Evolutionary conservation across 2,888 invertebrate genomes (phyloP), one percentile per base, ranked within the genome.

Genomic region (Zeuzera pyrina): DNA sequence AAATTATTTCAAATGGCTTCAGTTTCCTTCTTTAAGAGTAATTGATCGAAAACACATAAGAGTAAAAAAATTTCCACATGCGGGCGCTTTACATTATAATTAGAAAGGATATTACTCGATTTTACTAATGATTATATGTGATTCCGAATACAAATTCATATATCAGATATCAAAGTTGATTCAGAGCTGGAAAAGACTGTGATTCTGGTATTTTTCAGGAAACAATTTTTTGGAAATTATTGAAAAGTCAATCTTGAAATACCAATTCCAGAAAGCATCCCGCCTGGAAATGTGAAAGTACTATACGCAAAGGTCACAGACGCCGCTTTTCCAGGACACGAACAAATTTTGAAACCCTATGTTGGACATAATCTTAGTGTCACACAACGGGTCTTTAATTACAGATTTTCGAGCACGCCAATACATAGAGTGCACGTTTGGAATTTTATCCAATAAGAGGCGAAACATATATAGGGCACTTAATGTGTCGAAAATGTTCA

Each of bases 171-270:
- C 11, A 28, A 28, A 27, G 34, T 28, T n/a, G n/a, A n/a, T n/a
- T n/a, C n/a, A n/a, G n/a, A 30, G 30, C 22, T 15, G 29, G 35
- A 32, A 35, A 32, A 32, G 32, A 35, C 22, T 35, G 35, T 29
- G 35, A 35, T 32, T 35, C 29, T 24, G 29, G 29, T 21, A 32
- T 19, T 29, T 29, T 32, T 29, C 29, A 35, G 10, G 15, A 32
- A 15, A 35, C 35, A 29, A 10, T 16, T 29, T 35, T 35, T 35
- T 35, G 32, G 28, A 35, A 32, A 29, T 21, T 32, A 25, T 16
- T 32, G 28, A 30, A 30, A 13, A 30, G 21, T 30, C 30, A 26
- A 30, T 25, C 25, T 30, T 29, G 25, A 26, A 24, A 34, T 30
- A 25, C 30, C n/a, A n/a, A n/a, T n/a, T n/a, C n/a, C n/a, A n/a